A percentile compares a stretch with the other conserved stretches of the same genome.
Conservation (phyloP, 1,140 invertebrate species). For the Pteromalus puparum region DNA sequence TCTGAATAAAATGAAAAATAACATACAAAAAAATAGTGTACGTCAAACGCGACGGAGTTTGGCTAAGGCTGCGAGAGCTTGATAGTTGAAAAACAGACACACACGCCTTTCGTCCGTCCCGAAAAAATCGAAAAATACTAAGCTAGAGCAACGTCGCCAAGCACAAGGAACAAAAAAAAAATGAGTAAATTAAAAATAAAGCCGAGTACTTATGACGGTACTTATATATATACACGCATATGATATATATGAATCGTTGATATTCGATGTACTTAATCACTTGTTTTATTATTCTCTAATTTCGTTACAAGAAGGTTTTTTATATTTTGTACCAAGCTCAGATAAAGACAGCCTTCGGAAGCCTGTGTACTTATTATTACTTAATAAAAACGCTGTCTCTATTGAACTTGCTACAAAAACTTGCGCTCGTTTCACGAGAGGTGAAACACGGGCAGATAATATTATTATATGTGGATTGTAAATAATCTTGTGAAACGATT, state of each 20-base stretch:
- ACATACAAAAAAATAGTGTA: neutral
- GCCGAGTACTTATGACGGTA: conserved; percentile 53
- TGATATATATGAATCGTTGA: conserved; percentile 43
- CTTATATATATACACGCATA: conserved; percentile 43
- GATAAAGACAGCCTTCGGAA: conserved; percentile 22
- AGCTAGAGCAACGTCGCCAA: conserved; percentile 43
- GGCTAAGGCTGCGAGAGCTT: neutral
- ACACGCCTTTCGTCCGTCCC: conserved; percentile 61
- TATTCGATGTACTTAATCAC: conserved; percentile 61
- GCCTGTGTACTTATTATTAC: conserved; percentile 14
- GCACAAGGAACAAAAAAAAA: conserved; percentile 46
- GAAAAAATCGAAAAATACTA: conserved; percentile 59
- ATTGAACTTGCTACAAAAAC: conserved; percentile 28
- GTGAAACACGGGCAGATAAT: conserved; percentile 15
- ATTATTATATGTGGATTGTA: conserved; percentile 37
- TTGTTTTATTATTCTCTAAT: conserved; percentile 50
- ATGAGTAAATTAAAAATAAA: conserved; percentile 20
- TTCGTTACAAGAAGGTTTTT: conserved; percentile 43
- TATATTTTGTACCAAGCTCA: conserved; percentile 32
- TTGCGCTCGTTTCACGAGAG: conserved; percentile 26
- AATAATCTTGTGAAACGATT: conserved; percentile 47
- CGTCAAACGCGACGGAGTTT: conserved; percentile 32
- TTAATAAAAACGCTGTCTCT: conserved; percentile 11
- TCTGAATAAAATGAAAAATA: neutral
- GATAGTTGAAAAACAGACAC: conserved; percentile 11